Conservation (phyloP, 2,113 vertebrate genomes). For the Glareola pratincola region DNA sequence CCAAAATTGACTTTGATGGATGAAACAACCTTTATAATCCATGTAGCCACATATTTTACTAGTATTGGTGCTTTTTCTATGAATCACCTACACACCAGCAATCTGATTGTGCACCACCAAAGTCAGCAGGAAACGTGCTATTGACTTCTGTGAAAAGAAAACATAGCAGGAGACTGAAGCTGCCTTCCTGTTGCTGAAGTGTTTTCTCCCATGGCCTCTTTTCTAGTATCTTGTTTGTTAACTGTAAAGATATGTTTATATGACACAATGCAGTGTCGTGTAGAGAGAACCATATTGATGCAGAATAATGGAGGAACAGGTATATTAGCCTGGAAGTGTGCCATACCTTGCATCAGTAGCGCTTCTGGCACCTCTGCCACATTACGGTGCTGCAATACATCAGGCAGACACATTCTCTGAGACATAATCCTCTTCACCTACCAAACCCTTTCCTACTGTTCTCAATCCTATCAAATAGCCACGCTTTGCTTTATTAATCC, state of each 20-base stretch:
- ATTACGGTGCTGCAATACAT: not conserved
- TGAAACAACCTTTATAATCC: not conserved
- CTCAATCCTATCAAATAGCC: not conserved
- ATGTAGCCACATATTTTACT: not conserved
- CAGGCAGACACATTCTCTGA: not conserved
- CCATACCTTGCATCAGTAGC: not conserved
- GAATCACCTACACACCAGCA: not conserved
- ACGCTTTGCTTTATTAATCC: not conserved
- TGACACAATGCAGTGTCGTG: not conserved
- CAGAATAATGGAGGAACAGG: not conserved
- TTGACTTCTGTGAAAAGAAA: not conserved
- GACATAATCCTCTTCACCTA: not conserved
- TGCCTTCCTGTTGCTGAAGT: not conserved
- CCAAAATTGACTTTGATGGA: not conserved
- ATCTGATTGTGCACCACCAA: fast-evolving
- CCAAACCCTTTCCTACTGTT: not conserved
- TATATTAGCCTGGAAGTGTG: not conserved
- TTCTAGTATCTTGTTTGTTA: not conserved
- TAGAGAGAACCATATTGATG: not conserved
- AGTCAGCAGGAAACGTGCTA: not conserved
- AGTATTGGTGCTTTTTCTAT: not conserved
- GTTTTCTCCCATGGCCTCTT: not conserved
- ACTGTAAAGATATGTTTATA: not conserved
- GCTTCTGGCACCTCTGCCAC: not conserved
- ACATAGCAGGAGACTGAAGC: not conserved